A percentile compares a stretch with the other conserved stretches of the same genome.
Conservation (phyloP, 2,797 vertebrate species). For the Silurus lanzhouensis region DNA sequence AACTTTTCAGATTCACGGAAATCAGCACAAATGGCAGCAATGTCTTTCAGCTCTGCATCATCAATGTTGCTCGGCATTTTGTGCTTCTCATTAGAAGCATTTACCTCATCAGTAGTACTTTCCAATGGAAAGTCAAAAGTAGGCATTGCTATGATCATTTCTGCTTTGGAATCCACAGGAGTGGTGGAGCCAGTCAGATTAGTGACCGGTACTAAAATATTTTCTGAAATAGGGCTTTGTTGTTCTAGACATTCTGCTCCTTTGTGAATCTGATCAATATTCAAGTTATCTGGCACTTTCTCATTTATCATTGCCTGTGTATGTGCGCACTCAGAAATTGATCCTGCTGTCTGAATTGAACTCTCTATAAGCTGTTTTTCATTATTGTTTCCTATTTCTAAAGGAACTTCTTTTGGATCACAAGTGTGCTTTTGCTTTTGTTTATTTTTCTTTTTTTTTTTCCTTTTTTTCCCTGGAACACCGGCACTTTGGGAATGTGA, state of each 20-base stretch:
- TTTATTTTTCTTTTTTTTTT: conserved; percentile 70
- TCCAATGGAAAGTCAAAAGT: neutral
- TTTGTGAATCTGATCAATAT: neutral
- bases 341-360: conserved; percentile 6
- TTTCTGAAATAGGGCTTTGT: conserved; percentile 14
- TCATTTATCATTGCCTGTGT: neutral
- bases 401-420: conserved; percentile 30
- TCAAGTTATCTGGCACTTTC: conserved; percentile 6
- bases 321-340: neutral
- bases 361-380: conserved; percentile 23
- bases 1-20: neutral
- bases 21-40: neutral
- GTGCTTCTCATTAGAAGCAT: neutral
- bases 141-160: neutral
- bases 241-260: neutral
- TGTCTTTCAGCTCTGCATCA: conserved; percentile 1
- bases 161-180: neutral
- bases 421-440: conserved; percentile 62
- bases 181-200: neutral
- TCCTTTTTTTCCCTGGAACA: conserved; percentile 70
- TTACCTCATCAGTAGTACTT: neutral
- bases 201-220: conserved; percentile 22
- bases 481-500: conserved; percentile 51
- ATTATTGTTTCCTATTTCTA: conserved; percentile 20
- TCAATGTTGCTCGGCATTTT: neutral